Evolutionary conservation across 2,888 invertebrate genomes (phyloP).

Genomic region (Pseudoips prasinana): DNA sequence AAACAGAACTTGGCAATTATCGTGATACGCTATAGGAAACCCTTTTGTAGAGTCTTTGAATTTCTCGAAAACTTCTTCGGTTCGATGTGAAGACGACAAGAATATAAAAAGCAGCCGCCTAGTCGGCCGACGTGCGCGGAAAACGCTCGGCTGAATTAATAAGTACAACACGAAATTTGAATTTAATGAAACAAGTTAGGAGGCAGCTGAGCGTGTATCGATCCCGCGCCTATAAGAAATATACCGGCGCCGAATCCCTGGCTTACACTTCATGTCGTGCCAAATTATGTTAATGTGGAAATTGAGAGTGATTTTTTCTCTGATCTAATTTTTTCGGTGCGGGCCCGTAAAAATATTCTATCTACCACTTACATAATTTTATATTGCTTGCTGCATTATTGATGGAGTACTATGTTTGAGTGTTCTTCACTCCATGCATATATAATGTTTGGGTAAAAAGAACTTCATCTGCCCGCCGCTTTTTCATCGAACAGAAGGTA

Average conservation of each 20-base stretch:
- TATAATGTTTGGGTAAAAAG: too few relatives aligned
- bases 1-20: constrained; percentile 46
- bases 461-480: too few relatives aligned
- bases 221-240: constrained; percentile 58
- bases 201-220: constrained; percentile 74
- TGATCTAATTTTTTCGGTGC: too few relatives aligned
- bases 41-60: constrained; percentile 36
- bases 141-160: constrained; percentile 77
- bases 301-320: constrained; percentile 1
- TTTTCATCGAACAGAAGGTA: too few relatives aligned
- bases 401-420: too few relatives aligned
- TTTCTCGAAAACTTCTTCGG: constrained; percentile 39
- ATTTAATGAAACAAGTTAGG: constrained; percentile 82
- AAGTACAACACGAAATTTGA: constrained; percentile 82
- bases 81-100: constrained; percentile 45
- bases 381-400: too few relatives aligned
- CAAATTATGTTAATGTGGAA: constrained; percentile 23
- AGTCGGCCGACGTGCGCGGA: constrained; percentile 56
- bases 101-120: constrained; percentile 68
- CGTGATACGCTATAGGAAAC: constrained; percentile 32
- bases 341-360: too few relatives aligned
- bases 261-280: constrained; percentile 8
- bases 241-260: constrained; percentile 32
- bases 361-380: too few relatives aligned
- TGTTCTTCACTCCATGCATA: too few relatives aligned